Conservation (phyloP, 2,113 vertebrate species). For the Neolamprologus caudopunctatus region DNA sequence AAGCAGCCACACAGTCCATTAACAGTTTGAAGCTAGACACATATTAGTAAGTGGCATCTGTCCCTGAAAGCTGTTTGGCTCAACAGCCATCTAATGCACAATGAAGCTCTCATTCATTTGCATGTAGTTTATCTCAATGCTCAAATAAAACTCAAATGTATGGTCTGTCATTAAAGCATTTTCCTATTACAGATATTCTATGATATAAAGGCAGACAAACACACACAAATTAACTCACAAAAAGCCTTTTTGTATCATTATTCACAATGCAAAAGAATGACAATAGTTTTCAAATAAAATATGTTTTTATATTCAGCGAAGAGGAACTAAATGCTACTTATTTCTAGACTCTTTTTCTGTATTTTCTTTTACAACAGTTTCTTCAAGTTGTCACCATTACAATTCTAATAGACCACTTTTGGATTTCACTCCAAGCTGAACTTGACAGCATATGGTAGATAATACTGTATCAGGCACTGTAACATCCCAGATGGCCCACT, state of each 20-base stretch:
- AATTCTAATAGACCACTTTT: neutral
- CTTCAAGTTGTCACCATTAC: neutral
- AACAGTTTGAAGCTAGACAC: neutral
- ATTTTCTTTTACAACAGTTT: neutral
- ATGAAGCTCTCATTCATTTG: neutral
- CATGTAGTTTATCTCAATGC: neutral
- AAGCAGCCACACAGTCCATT: neutral
- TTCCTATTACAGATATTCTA: neutral
- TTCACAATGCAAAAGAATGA: neutral
- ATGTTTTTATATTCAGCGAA: neutral
- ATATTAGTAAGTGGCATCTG: neutral
- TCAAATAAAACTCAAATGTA: neutral
- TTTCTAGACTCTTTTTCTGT: neutral
- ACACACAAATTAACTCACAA: neutral
- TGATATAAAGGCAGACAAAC: neutral
- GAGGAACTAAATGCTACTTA: neutral
- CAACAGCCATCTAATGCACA: neutral
- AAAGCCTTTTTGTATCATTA: neutral
- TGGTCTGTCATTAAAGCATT: neutral
- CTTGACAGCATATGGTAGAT: slow-evolving; percentile 11
- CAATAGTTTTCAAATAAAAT: neutral
- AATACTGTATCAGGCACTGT: slow-evolving; percentile 9
- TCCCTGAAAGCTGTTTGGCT: neutral
- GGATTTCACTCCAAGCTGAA: neutral
- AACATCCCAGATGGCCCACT: slow-evolving; percentile 45